Evolutionary conservation across 1,140 invertebrate species (phyloP).

Genomic region (Oryzaephilus surinamensis): DNA sequence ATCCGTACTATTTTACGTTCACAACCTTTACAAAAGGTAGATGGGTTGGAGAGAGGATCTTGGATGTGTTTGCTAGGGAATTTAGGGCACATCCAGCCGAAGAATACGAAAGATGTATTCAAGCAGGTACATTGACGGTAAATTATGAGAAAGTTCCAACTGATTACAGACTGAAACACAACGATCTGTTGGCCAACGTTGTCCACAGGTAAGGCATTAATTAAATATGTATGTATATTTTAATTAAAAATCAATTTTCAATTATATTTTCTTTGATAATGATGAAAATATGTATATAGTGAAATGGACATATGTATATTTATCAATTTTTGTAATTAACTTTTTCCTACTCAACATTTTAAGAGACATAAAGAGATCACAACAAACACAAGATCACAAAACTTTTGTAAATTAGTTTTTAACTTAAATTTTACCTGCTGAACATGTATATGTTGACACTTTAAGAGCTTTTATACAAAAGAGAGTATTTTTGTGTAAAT

Average conservation of each 20-base stretch:
- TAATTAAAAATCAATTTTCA: neutral
- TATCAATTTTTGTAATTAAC: neutral
- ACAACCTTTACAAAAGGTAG: slow-evolving; percentile 94
- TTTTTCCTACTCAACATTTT: too few relatives aligned
- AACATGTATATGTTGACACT: too few relatives aligned
- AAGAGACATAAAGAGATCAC: too few relatives aligned
- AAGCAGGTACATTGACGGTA: slow-evolving; percentile 82
- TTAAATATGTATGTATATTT: neutral
- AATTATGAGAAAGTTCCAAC: slow-evolving; percentile 88
- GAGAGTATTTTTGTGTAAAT: too few relatives aligned
- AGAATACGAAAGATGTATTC: slow-evolving; percentile 83
- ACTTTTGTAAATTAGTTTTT: too few relatives aligned
- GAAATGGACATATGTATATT: neutral
- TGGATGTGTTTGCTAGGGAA: slow-evolving; percentile 89
- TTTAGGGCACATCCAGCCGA: slow-evolving; percentile 87
- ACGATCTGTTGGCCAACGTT: slow-evolving; percentile 88
- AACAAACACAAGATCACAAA: too few relatives aligned
- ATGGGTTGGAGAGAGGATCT: slow-evolving; percentile 90
- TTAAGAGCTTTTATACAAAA: too few relatives aligned
- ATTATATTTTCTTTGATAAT: too few relatives aligned
- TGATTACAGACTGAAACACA: slow-evolving; percentile 87
- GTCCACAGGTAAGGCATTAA: slow-evolving; percentile 71
- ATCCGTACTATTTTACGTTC: slow-evolving; percentile 97
- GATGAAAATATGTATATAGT: too few relatives aligned
- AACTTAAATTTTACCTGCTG: too few relatives aligned